Conservation (phyloP, 2,888 invertebrate genomes). For the Orchesellides sinensis region DNA sequence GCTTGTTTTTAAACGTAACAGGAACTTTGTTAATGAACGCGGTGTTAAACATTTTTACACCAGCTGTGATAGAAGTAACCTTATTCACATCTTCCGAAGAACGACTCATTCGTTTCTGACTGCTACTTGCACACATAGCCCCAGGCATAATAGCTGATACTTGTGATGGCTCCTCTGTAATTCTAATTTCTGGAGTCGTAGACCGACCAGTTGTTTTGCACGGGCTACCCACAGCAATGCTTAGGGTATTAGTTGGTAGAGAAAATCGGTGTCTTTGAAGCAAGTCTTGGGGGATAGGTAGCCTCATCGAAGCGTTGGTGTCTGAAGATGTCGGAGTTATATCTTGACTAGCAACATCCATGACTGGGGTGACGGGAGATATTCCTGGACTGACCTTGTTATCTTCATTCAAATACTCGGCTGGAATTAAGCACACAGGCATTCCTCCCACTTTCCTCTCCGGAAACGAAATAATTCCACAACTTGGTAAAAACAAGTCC, state of each 20-base stretch:
- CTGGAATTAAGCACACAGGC: slow-evolving; percentile 21
- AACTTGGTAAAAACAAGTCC: slow-evolving; percentile 80
- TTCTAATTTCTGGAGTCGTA: slow-evolving; percentile 83
- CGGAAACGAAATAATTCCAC: no score
- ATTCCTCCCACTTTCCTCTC: no score
- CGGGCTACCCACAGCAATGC: slow-evolving; percentile 25
- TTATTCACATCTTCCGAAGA: slow-evolving; percentile 73
- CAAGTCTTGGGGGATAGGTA: slow-evolving; percentile 56
- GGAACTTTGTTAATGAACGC: slow-evolving; percentile 58
- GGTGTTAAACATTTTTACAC: slow-evolving; percentile 45
- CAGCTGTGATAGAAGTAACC: background rate
- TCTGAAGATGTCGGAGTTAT: slow-evolving; percentile 49
- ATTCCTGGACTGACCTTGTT: slow-evolving; percentile 30
- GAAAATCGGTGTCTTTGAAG: slow-evolving; percentile 69
- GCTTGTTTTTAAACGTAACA: slow-evolving; percentile 41
- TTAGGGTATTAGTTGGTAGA: slow-evolving; percentile 70
- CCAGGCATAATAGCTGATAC: slow-evolving; percentile 39
- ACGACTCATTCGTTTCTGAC: slow-evolving; percentile 69
- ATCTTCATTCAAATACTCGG: slow-evolving; percentile 7
- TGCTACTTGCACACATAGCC: background rate
- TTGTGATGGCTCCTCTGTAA: slow-evolving; percentile 77
- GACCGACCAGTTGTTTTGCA: slow-evolving; percentile 75
- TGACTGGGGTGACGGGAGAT: slow-evolving; percentile 65
- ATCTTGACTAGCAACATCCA: slow-evolving; percentile 57
- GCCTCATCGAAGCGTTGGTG: slow-evolving; percentile 37